Conservation (phyloP, 2,797 vertebrate genomes). For the Pteropus rufus region DNA sequence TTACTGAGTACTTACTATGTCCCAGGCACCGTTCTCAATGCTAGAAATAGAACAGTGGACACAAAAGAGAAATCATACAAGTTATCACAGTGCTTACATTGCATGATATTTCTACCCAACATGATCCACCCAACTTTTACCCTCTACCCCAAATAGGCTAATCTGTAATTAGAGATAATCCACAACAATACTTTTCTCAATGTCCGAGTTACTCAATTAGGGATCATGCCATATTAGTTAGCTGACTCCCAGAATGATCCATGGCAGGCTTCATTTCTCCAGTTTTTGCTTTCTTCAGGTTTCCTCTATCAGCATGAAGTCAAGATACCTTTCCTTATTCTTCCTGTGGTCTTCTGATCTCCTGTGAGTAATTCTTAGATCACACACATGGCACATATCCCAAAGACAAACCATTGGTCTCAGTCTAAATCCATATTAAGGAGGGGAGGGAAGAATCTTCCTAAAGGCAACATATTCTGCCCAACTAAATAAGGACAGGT, state of each 20-base stretch:
- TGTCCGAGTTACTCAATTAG: neutral
- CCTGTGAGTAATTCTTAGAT: neutral
- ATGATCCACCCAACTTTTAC: neutral
- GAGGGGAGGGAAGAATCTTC: neutral
- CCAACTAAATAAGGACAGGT: neutral
- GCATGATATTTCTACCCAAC: neutral
- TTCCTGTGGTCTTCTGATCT: neutral
- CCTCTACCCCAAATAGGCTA: neutral
- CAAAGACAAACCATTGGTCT: neutral
- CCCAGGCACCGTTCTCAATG: neutral
- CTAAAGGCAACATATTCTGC: neutral
- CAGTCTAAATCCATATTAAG: neutral
- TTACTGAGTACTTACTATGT: neutral
- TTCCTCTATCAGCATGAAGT: neutral
- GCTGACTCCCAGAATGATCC: neutral
- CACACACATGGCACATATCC: neutral
- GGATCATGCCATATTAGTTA: neutral
- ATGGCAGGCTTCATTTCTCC: neutral
- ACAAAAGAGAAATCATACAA: neutral
- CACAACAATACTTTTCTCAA: neutral
- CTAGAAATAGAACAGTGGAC: neutral
- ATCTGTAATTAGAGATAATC: neutral
- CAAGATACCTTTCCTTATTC: neutral
- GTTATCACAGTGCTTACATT: neutral
- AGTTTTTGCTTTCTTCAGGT: neutral